Conservation (phyloP, 2,797 vertebrate genomes). For the Lepus oiostolus region DNA sequence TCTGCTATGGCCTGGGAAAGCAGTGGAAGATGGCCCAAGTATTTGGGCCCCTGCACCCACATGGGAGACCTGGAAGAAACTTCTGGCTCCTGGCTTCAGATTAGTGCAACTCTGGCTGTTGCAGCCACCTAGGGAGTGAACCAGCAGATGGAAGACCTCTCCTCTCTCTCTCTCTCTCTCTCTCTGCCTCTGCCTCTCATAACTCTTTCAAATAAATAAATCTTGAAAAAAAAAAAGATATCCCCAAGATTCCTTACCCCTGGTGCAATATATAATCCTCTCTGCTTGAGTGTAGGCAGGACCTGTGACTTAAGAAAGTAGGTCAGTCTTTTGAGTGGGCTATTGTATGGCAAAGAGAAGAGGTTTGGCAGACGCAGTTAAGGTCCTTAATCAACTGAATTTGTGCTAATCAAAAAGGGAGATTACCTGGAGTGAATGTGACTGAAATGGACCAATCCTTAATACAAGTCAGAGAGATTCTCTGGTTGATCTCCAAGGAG, state of each 20-base stretch:
- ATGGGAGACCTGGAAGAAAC: too few species aligned
- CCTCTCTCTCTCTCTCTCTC: too few species aligned
- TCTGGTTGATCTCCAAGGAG: background rate
- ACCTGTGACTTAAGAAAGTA: background rate
- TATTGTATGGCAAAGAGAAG: background rate
- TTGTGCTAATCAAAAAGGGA: background rate
- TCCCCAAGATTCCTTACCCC: background rate
- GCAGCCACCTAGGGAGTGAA: too few species aligned
- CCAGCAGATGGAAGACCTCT: too few species aligned
- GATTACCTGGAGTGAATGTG: background rate
- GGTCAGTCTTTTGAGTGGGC: background rate
- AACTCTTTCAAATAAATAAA: too few species aligned
- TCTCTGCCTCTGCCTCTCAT: too few species aligned
- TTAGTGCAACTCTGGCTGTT: too few species aligned
- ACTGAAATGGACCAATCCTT: background rate
- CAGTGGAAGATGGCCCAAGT: too few species aligned
- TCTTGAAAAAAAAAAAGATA: background rate
- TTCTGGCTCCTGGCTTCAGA: too few species aligned
- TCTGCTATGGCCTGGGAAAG: too few species aligned
- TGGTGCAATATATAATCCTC: background rate
- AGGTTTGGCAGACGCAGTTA: background rate
- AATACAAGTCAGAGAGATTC: background rate
- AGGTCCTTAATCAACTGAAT: slow-evolving; percentile 5
- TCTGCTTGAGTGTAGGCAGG: background rate
- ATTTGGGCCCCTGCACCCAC: too few species aligned